Evolutionary conservation across 2,797 vertebrate species (phyloP).

Genomic region (Crenichthys baileyi): DNA sequence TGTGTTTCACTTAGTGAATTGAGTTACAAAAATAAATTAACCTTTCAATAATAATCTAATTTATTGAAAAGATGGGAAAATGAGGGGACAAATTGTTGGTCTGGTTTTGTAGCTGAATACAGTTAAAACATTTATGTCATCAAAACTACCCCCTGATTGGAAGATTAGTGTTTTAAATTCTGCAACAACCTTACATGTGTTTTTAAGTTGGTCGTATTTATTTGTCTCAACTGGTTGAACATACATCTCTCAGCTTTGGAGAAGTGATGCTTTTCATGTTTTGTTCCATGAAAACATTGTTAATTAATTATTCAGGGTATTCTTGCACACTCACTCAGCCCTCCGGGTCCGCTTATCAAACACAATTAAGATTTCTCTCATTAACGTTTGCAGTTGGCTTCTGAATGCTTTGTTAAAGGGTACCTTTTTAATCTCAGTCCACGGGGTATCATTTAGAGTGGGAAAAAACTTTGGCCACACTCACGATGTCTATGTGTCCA

Average conservation of each 20-base stretch:
- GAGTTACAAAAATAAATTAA: background rate
- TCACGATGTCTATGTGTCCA: constrained; percentile 5
- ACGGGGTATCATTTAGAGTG: constrained; percentile 45
- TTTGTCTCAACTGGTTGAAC: constrained; percentile 32
- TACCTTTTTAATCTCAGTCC: constrained; percentile 54
- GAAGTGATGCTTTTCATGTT: constrained; percentile 49
- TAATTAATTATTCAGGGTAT: constrained; percentile 66
- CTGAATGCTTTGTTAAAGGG: constrained; percentile 41
- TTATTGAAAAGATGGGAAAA: background rate
- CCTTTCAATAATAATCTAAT: background rate
- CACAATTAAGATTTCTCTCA: constrained; percentile 62
- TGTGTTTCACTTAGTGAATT: background rate
- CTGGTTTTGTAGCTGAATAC: background rate
- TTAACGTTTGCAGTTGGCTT: constrained; percentile 50
- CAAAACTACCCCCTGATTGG: background rate
- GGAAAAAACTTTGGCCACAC: constrained; percentile 12
- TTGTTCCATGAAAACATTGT: constrained; percentile 52
- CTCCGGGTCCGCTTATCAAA: constrained; percentile 61
- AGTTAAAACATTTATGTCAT: background rate
- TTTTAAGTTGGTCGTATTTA: constrained; percentile 1
- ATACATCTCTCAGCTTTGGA: constrained; percentile 22
- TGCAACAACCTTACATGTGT: background rate
- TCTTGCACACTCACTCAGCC: constrained; percentile 52
- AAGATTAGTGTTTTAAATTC: constrained; percentile 1
- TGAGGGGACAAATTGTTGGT: background rate